Evolutionary conservation across 2,888 invertebrate genomes (phyloP).

Genomic region (Hipparchia semele): DNA sequence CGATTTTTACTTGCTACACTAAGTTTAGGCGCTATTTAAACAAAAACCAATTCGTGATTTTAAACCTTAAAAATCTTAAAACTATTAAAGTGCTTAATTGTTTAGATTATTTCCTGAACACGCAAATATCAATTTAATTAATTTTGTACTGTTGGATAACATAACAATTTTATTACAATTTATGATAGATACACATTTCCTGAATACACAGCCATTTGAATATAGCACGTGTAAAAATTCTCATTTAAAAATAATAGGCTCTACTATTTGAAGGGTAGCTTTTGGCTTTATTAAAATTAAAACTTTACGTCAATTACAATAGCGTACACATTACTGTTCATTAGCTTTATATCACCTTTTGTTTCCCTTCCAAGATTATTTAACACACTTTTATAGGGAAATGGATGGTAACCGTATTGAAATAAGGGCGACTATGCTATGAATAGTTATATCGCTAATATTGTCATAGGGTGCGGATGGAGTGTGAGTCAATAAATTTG

Average conservation of each 20-base stretch:
- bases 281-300: background rate
- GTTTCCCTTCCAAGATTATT: background rate
- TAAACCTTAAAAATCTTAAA: background rate
- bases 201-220: background rate
- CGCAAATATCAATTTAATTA: slow-evolving; percentile 33
- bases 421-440: background rate
- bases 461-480: slow-evolving; percentile 13
- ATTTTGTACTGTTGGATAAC: background rate
- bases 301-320: background rate
- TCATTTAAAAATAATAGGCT: background rate
- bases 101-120: slow-evolving; percentile 26
- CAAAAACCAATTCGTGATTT: background rate
- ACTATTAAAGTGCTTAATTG: background rate
- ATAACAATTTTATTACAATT: background rate
- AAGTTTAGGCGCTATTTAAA: no score
- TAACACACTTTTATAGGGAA: background rate
- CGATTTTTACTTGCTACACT: no score
- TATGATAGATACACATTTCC: background rate
- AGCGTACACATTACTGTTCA: background rate
- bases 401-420: background rate
- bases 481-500: slow-evolving; percentile 17
- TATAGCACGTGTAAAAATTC: slow-evolving; percentile 25
- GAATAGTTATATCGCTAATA: slow-evolving; percentile 8
- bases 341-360: background rate
- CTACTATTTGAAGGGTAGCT: slow-evolving; percentile 2